Evolutionary conservation across 2,113 vertebrate genomes (phyloP).

Genomic region (Pluvialis apricaria): DNA sequence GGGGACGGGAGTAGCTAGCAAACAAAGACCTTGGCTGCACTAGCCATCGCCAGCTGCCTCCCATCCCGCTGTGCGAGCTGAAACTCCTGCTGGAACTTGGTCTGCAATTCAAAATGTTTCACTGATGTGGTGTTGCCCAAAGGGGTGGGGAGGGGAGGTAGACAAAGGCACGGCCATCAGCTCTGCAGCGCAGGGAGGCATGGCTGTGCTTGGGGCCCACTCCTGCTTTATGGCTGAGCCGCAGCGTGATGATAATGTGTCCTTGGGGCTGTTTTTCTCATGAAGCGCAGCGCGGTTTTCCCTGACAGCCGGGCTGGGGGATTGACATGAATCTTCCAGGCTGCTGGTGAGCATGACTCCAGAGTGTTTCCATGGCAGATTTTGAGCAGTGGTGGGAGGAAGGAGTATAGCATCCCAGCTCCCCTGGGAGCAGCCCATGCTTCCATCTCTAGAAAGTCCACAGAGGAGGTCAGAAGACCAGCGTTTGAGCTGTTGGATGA

Average conservation of each 20-base stretch:
- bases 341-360: background rate
- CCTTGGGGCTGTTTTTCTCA: constrained; percentile 24
- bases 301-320: background rate
- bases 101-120: constrained; percentile 38
- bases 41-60: constrained; percentile 15
- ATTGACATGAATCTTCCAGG: background rate
- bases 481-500: background rate
- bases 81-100: constrained; percentile 46
- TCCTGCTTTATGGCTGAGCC: background rate
- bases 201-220: background rate
- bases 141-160: background rate
- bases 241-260: background rate
- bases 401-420: background rate
- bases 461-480: background rate
- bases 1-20: constrained; percentile 23
- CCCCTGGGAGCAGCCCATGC: background rate
- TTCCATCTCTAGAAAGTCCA: constrained; percentile 1
- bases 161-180: background rate
- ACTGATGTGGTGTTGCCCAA: constrained; percentile 56
- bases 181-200: background rate
- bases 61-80: constrained; percentile 11
- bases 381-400: background rate
- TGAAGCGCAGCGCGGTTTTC: accelerated
- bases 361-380: background rate
- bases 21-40: constrained; percentile 54